Evolutionary conservation across 64 coral and sea anemone genomes (phyloP), one percentile per base, ranked within the genome.

Genomic region (Exaiptasia diaphana): DNA sequence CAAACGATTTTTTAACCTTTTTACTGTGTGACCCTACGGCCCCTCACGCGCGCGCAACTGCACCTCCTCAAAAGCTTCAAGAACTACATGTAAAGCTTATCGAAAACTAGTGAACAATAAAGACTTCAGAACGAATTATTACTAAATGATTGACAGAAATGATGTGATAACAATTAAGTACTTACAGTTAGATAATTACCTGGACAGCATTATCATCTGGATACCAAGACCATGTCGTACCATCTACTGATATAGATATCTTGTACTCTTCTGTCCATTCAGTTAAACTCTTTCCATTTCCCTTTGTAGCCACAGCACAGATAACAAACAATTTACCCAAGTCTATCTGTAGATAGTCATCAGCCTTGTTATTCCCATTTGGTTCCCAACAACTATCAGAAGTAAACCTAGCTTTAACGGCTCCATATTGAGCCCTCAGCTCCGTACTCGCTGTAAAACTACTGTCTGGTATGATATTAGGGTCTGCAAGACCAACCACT

Each of bases 301-400:
- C 86, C 24, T 89, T 64, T 21, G 86, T 89, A 10, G 86, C 75
- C 14, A 89, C 67, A 33, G 64, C 86, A 59, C 85, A 88, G 18
- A 88, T 50, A 2, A 60, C 43, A 60, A 44, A 44, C 20, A 57
- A 45, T 32, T 42, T 8, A 18, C 29, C 40, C 8, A 89, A 36
- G 53, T 89, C 63, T 36, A 89, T 45, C 39, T 88, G 62, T 21
- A 88, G 50, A 45, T 79, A 88, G 26, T 80, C 75, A 18, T 40
- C 52, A 12, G 46, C 22, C 11, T 78, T 33, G 1, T n/a, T 20
- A 1, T 15, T 22, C 9, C 31, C 33, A 3, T 48, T 62, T 18
- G 65, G 49, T 22, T 31, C 52, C 86, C 76, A 73, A 4, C 31
- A 23, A 4, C 38, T 28, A 0, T 0, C 15, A 5, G 28, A 38